A percentile compares a stretch with the other conserved stretches of the same genome.
Evolutionary conservation across 1,140 invertebrate species (phyloP).

Genomic region (Musca domestica): DNA sequence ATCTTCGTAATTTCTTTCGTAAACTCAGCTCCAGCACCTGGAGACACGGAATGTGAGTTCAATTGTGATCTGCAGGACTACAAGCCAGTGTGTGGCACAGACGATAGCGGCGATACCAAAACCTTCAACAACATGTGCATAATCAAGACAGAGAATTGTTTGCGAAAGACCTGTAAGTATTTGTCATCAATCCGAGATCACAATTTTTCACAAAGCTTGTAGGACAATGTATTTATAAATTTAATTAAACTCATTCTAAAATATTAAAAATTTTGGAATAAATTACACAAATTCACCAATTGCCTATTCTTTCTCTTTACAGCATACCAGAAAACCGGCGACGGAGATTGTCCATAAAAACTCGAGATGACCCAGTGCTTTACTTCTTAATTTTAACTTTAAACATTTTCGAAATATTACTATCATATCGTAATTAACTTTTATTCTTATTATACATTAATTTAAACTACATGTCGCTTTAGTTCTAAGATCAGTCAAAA

Average conservation of each 20-base stretch:
- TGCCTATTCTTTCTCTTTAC: constrained; percentile 7
- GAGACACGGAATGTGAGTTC: constrained; percentile 45
- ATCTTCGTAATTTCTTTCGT: constrained; percentile 41
- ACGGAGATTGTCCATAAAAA: constrained; percentile 48
- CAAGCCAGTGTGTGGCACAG: constrained; percentile 42
- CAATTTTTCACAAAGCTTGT: not conserved
- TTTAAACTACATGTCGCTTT: no score
- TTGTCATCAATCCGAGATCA: no score
- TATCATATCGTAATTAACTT: not conserved
- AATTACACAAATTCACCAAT: not conserved
- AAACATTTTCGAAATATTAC: not conserved
- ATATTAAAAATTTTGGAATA: not conserved
- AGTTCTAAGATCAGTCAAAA: no score
- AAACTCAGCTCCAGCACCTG: constrained; percentile 41
- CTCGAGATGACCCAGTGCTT: constrained; percentile 16
- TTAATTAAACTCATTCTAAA: not conserved
- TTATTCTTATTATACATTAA: no score
- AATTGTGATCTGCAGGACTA: constrained; percentile 44
- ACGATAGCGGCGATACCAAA: constrained; percentile 47
- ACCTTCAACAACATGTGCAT: constrained; percentile 49
- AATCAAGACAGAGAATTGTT: constrained; percentile 51
- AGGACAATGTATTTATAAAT: not conserved
- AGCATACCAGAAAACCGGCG: constrained; percentile 51
- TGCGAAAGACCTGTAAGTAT: constrained; percentile 47
- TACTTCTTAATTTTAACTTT: not conserved